Base-by-base conservation (phyloP, 2,113 vertebrate genomes). In the Rissa tridactyla region DNA sequence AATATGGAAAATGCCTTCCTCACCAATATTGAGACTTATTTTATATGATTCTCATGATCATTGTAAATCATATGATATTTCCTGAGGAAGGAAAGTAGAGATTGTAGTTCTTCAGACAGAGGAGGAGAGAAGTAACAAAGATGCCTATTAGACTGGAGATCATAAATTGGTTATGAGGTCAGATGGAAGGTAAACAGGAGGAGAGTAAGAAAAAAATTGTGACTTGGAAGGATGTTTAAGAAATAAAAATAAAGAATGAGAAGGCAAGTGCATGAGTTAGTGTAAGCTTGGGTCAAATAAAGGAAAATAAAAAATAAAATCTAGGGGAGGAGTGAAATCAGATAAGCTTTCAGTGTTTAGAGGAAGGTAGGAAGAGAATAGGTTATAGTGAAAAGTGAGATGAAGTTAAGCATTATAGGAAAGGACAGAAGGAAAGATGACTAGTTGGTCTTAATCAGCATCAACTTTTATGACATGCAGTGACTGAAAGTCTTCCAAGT, bases 171-270 rank as follows among this genome's bases (percentile, higher is more conserved):
- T 90, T 87, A 68, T 82, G 40, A 87, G 90, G 82, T 95, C 90
- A 93, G 90, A 82, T 96, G 65, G 93, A 91, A 91, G 65, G 52
- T 90, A 90, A 91, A 65, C 83, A 79, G 65, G 61, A 96, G 25
- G 51, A 94, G 29, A 96, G 51, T 42, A 51, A 90, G 61, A 86
- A 93, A 64, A 23, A 75, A 93, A 29, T 4, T 36, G 22, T 87
- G 57, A 29, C 60, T 87, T 93, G 32, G 29, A 82, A 93, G 70
- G n/a, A 42, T 55, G 57, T 77, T 70, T 87, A 92, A 84, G 51
- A 55, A 64, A 82, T 42, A 40, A 65, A 65, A 69, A 26, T 19
- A 21, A 78, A 87, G 70, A 76, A 46, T 60, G 10, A 79, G 25
- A 76, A 54, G 21, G 52, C 51, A 82, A 57, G 20, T 51, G 25